Evolutionary conservation across 1,140 invertebrate genomes (phyloP), one percentile per base, ranked within the genome.

Genomic region (Drosophila bipectinata): DNA sequence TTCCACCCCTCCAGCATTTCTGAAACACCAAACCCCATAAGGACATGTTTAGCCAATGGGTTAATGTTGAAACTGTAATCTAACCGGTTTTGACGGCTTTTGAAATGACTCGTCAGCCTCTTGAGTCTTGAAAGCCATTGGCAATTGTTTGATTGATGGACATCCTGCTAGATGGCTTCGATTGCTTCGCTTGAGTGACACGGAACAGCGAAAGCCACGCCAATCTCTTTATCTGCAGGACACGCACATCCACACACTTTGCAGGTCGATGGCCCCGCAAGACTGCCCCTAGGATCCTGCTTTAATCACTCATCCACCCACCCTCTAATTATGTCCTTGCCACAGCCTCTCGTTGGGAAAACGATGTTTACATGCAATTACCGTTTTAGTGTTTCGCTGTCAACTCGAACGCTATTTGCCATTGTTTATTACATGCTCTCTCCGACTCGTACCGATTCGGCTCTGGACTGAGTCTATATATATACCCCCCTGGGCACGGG

Each of bases 351-450:
- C n/a, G 26, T 4, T 18, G 5, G 1, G 60, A 14, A 75, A 60
- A 76, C 72, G 54, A 87, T 85, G 82, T 85, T 85, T 85, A 85
- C 82, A 78, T 87, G 82, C 82, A 87, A 85, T 85, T 87, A 85
- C 82, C 71, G 78, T 78, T 78, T 78, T 74, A 85, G 68, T 82
- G 83, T 87, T 66, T 28, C 77, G 63, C 77, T 87, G 80, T 73
- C 80, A 85, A 81, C 80, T 80, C 63, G 74, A 81, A 75, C 15
- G 74, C 57, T 72, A 75, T 75, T 87, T 58, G 51, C 61, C 72
- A 81, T 87, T 85, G 74, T 85, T 85, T 85, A 85, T 85, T 87
- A 77, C 77, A 56, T 41, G 67, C 59, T 39, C 52, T 51, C 55
- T 51, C 55, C 37, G 39, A 62, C 26, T 24, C 48, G 32, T 45